Base-by-base conservation (phyloP, 2,888 invertebrate genomes). In the Noctuana brunneofusca region DNA sequence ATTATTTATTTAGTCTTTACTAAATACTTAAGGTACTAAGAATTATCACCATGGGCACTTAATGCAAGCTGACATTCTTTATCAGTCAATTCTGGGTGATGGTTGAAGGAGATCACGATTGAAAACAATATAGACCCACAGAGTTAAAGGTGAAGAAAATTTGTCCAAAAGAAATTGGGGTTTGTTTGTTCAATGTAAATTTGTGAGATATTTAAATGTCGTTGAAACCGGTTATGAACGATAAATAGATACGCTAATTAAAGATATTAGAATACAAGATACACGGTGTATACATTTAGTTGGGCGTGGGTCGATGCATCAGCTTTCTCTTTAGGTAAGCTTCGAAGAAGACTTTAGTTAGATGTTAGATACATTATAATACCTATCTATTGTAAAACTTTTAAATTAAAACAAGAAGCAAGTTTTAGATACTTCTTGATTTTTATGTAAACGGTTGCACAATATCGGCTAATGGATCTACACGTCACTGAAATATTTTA, bases 271-370 rank as follows among this genome's bases (percentile, higher is more conserved):
- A 54, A 46, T 56, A 56, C 59, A 35, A 35, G 22, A 35, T 22
- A 60, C 53, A 60, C 59, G 46, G 14, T 46, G 46, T 32, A 16
- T 60, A 35, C 14, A 46, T 59, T 52, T 52, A 52, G 18, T 32
- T 30, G 24, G 16, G 43, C 59, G 52, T 53, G 24, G 30, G 16
- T 43, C 32, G 16, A 30, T 32, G 3, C 12, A n/a, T 43, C 41
- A 30, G 46, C 56, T 56, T 56, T 56, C 56, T 20, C 56, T 56
- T 56, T 18, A 16, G 4, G 38, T 8, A n/a, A n/a, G n/a, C n/a
- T 41, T 41, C 6, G 38, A 46, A 46, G 9, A 12, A 11, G 27
- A 8, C 27, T 27, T 27, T 27, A 27, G 27, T 27, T 35, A 12
- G 35, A 35, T 3, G 8, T 11, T 35, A 35, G 35, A 35, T 27